phyloP scores from a whole-genome alignment of 92 coral and sea anemone species.

The Bergia sp. region DNA sequence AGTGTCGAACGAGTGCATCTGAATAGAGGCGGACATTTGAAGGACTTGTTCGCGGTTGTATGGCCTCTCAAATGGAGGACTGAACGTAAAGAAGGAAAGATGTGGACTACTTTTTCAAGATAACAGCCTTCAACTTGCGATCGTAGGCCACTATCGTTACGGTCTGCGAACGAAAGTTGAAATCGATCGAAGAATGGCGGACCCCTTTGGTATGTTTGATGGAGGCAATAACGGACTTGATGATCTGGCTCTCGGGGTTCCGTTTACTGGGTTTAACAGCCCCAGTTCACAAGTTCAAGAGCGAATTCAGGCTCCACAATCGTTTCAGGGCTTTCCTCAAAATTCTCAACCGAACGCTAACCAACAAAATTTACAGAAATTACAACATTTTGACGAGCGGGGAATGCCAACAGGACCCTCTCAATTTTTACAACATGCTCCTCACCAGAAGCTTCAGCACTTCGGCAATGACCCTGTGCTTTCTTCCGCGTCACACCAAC shows the following conservation, averaged over 20 bases:
- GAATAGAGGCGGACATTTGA: constrained; percentile 54
- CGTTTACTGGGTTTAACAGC: constrained; percentile 73
- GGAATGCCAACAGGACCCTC: constrained; percentile 61
- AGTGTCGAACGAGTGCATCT: constrained; percentile 68
- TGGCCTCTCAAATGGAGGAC: constrained; percentile 42
- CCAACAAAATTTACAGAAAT: constrained; percentile 66
- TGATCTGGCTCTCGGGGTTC: constrained; percentile 74
- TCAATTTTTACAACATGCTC: constrained; percentile 67
- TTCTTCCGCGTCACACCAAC: constrained; percentile 82
- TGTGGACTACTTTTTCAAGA: constrained; percentile 41
- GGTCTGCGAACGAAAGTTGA: constrained; percentile 43
- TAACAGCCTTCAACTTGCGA: constrained; percentile 35
- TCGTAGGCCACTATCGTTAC: constrained; percentile 35
- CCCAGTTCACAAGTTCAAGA: constrained; percentile 77
- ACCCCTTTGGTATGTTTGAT: constrained; percentile 91
- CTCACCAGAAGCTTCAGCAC: constrained; percentile 95
- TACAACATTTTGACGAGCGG: constrained; percentile 87
- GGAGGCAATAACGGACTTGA: constrained; percentile 79
- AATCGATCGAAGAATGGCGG: constrained; percentile 69
- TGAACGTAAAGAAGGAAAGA: background rate
- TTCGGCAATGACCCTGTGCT: constrained; percentile 84
- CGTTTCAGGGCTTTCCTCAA: constrained; percentile 78
- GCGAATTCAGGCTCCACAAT: constrained; percentile 73
- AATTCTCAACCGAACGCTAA: constrained; percentile 65
- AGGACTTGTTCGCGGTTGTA: constrained; percentile 40